Base-by-base conservation (phyloP, 2,888 invertebrate species). In the Acronicta alni region DNA sequence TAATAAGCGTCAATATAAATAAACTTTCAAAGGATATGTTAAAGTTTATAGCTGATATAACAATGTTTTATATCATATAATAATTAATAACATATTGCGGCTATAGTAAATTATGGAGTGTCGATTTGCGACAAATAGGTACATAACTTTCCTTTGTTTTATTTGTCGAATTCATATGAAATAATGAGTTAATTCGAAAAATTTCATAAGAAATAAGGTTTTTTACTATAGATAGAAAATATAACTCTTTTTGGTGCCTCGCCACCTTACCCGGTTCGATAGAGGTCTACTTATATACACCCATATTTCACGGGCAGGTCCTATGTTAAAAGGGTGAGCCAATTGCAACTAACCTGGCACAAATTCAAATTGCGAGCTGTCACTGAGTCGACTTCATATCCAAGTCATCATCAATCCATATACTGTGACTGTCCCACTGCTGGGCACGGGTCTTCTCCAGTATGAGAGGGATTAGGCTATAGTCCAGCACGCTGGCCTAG, bases 31-130 rank as follows among this genome's bases (percentile, higher is more conserved):
- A 16, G 20, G 26, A 20, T 6, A 39, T 17, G 48, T 23, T 14
- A 37, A 49, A 57, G 30, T 43, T 45, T 18, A 71, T 30, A n/a
- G 26, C 42, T 18, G 0, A 16, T 39, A 53, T 37, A 67, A 49
- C 20, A 51, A 55, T 42, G 55, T 64, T 20, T 2, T 55, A 49
- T 46, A 55, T 55, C 37, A 51, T 49, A 42, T 55, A 69, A 53
- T 71, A 48, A 51, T 55, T 71, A 48, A 51, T 55, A 38, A 17
- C 44, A 23, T 66, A 12, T 7, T 0, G 20, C 7, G 6, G 17
- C 10, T n/a, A 45, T 17, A 17, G 12, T 20, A 46, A 8, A 32
- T 32, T 9, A 30, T 8, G n/a, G 15, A 5, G 17, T 17, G 42
- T 47, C 12, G 20, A n/a, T 48, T 48, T 38, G 16, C 32, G 2